Conservation (phyloP, 2,797 vertebrate genomes). For the Sternarchorhynchus goeldii region DNA sequence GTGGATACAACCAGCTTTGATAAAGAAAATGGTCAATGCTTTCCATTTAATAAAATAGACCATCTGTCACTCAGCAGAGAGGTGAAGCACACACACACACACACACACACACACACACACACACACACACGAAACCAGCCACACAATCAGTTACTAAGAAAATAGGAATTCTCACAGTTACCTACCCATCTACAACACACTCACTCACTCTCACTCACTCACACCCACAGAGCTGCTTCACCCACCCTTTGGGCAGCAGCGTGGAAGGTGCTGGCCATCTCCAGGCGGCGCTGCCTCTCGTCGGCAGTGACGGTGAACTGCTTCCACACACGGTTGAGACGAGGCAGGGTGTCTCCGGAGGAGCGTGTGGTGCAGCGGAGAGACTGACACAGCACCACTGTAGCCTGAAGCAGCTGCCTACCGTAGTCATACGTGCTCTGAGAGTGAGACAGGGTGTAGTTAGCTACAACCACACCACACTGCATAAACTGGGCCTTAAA, state of each 20-base stretch:
- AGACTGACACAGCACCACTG: slow-evolving; percentile 95
- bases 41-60: background rate
- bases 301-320: slow-evolving; percentile 93
- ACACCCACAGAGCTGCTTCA: background rate
- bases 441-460: background rate
- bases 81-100: too few species aligned
- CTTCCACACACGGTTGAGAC: slow-evolving; percentile 96
- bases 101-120: background rate
- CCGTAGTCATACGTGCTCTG: slow-evolving; percentile 99
- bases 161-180: too few species aligned
- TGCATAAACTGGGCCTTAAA: too few species aligned
- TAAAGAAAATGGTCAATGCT: too few species aligned
- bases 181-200: too few species aligned
- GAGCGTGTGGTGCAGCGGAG: slow-evolving; percentile 93
- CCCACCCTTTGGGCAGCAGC: slow-evolving; percentile 86
- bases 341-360: slow-evolving; percentile 93
- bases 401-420: slow-evolving; percentile 95
- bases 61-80: too few species aligned
- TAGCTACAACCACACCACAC: background rate
- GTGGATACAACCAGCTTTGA: too few species aligned
- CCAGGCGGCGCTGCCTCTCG: slow-evolving; percentile 88
- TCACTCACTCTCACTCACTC: background rate
- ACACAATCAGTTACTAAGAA: too few species aligned
- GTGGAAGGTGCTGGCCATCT: slow-evolving; percentile 90
- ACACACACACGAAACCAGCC: background rate